Evolutionary conservation across 2,888 invertebrate species (phyloP).

Genomic region (Sicus ferrugineus): DNA sequence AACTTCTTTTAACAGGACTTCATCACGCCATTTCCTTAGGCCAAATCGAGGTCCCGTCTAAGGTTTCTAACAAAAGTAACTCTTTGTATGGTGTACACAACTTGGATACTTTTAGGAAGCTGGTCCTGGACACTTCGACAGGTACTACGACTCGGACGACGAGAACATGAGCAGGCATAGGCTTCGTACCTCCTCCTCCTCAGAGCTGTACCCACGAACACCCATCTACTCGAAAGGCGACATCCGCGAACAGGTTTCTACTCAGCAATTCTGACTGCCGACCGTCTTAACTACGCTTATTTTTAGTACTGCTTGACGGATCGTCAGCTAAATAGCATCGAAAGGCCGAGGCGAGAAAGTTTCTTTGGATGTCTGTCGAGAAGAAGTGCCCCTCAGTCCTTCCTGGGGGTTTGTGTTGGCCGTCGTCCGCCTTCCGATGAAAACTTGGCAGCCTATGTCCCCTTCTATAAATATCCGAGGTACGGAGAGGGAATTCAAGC

Average conservation of each 20-base stretch:
- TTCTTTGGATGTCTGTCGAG: slow-evolving; percentile 86
- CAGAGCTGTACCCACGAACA: slow-evolving; percentile 61
- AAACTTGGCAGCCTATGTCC: slow-evolving; percentile 84
- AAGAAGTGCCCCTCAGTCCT: slow-evolving; percentile 67
- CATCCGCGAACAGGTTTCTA: slow-evolving; percentile 79
- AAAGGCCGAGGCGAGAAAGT: slow-evolving; percentile 68
- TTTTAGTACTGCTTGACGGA: slow-evolving; percentile 85
- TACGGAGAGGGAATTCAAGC: slow-evolving; percentile 49
- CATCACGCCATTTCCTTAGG: slow-evolving; percentile 65
- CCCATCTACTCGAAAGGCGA: slow-evolving; percentile 80
- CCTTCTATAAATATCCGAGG: slow-evolving; percentile 81
- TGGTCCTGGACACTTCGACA: slow-evolving; percentile 59
- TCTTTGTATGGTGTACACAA: not conserved
- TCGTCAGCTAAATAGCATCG: slow-evolving; percentile 82
- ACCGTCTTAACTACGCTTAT: not conserved
- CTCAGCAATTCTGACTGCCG: not conserved
- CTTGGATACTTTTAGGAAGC: slow-evolving; percentile 44
- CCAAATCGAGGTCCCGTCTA: slow-evolving; percentile 62
- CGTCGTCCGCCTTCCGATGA: slow-evolving; percentile 88
- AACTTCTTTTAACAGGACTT: slow-evolving; percentile 39
- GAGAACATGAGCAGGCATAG: slow-evolving; percentile 76
- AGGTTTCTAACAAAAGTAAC: slow-evolving; percentile 46
- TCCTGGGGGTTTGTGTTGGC: slow-evolving; percentile 86
- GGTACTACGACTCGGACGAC: slow-evolving; percentile 83
- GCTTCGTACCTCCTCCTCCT: slow-evolving; percentile 68